These are phyloP conservation scores for Phainopepla nitens DNA, from an alignment of 2,113 vertebrate genomes.

Conservation along the genomic window DNA sequence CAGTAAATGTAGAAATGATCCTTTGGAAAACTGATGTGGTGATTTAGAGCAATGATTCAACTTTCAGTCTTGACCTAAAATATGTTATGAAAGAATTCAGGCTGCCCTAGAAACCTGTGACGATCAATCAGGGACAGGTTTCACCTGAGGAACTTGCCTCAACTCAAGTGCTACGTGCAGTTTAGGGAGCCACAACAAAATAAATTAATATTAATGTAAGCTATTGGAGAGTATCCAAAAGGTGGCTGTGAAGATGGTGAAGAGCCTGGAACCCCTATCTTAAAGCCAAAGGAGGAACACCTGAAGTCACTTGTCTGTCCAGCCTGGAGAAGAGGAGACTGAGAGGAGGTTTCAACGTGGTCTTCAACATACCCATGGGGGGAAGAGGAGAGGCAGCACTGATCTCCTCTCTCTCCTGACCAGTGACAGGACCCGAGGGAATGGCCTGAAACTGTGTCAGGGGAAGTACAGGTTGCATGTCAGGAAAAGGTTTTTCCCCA, in stretches of 20 bases:
- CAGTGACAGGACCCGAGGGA: fast-evolving
- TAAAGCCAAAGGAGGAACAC: not conserved
- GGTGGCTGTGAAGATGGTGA: too few species aligned
- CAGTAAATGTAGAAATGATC: not conserved
- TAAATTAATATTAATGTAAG: not conserved
- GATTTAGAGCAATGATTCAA: not conserved
- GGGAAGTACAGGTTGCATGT: not conserved
- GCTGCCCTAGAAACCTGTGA: not conserved
- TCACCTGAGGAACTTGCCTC: not conserved
- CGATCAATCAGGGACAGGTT: not conserved
- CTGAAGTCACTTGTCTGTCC: not conserved
- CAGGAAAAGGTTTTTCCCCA: fast-evolving
- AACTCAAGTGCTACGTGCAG: too few species aligned
- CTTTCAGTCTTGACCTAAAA: not conserved
- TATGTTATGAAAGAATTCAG: not conserved
- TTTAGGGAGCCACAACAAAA: not conserved
- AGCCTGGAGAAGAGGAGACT: not conserved
- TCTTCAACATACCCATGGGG: not conserved
- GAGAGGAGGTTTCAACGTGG: not conserved
- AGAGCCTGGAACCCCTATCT: not conserved
- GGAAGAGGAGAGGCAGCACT: not conserved
- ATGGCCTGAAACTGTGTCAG: not conserved
- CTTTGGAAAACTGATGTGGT: not conserved
- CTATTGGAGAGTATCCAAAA: not conserved
- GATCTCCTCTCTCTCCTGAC: not conserved